Evolutionary conservation across 2,797 vertebrate genomes (phyloP).

Genomic region (Limnodromus scolopaceus): DNA sequence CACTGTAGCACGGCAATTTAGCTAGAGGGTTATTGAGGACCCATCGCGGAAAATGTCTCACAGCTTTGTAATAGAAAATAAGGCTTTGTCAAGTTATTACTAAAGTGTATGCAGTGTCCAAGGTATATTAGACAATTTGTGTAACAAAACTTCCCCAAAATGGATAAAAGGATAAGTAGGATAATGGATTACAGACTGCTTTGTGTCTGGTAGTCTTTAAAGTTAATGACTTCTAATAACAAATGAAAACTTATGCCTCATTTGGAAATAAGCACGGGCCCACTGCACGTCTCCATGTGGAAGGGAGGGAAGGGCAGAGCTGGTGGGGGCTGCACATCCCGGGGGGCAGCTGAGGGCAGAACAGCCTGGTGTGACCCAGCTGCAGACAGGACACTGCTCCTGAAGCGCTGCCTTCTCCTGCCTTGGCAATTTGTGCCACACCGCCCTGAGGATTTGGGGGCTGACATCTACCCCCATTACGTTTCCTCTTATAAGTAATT

Average conservation of each 20-base stretch:
- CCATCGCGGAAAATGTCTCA: not conserved
- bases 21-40: not conserved
- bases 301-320: not conserved
- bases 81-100: not conserved
- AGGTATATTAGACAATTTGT: not conserved
- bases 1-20: not conserved
- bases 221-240: not conserved
- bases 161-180: not conserved
- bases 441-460: not conserved
- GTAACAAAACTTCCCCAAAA: not conserved
- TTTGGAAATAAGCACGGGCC: not conserved
- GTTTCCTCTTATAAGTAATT: not conserved
- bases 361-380: not conserved
- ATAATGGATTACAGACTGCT: not conserved
- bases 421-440: not conserved
- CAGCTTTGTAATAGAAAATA: not conserved
- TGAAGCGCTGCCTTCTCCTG: not conserved
- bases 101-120: not conserved
- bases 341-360: not conserved
- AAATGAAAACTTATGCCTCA: not conserved
- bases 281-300: not conserved
- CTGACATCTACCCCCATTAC: accelerated
- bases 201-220: not conserved
- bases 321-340: not conserved
- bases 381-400: not conserved